These are phyloP conservation scores for Watersipora subatra DNA, from an alignment of 1,140 invertebrate genomes.

Conservation along the genomic window DNA sequence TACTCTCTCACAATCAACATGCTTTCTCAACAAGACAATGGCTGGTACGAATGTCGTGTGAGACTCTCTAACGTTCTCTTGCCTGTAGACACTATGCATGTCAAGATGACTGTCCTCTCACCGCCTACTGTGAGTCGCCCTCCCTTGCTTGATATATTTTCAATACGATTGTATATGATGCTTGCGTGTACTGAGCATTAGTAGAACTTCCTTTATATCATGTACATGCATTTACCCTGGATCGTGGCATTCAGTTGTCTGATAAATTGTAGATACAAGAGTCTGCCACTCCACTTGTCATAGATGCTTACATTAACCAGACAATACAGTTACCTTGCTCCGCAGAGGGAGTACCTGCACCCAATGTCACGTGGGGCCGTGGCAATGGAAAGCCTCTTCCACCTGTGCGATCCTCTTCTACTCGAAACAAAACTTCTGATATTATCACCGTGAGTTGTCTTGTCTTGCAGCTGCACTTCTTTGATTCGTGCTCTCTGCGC, in stretches of 20 bases:
- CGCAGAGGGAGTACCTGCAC: constrained; percentile 66
- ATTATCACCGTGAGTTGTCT: background rate
- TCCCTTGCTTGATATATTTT: too few species aligned
- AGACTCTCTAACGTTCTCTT: background rate
- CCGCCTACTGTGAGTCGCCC: too few species aligned
- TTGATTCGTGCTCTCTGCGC: too few species aligned
- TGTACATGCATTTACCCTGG: too few species aligned
- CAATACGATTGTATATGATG: too few species aligned
- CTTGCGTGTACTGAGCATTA: too few species aligned
- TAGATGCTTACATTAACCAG: too few species aligned
- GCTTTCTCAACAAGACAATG: background rate
- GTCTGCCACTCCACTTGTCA: too few species aligned
- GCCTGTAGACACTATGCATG: background rate
- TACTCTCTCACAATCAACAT: background rate
- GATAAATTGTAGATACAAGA: too few species aligned
- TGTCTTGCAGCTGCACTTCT: too few species aligned
- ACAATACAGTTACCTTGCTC: constrained; percentile 53
- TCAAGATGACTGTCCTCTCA: background rate
- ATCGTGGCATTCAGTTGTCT: too few species aligned
- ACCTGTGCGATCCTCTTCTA: constrained; percentile 14
- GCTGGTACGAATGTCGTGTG: background rate
- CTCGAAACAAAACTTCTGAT: constrained; percentile 9
- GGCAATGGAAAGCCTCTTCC: constrained; percentile 24
- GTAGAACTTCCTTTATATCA: too few species aligned
- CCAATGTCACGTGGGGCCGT: constrained; percentile 62